Base-by-base conservation (phyloP, 2,113 vertebrate genomes). In the Indicator maculatus region DNA sequence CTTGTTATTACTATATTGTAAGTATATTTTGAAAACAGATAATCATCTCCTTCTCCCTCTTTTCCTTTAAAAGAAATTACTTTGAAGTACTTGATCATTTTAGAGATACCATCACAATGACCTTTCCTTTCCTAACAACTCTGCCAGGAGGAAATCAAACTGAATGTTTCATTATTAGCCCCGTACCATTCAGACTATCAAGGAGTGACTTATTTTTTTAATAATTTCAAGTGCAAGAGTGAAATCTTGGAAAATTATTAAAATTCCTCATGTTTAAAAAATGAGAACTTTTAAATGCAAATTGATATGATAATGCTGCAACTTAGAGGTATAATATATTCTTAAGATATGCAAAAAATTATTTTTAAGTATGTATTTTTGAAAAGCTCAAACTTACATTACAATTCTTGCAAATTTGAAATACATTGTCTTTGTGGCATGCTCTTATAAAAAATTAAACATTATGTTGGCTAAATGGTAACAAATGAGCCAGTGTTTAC, bases 401-500 rank as follows among this genome's bases (percentile, higher is more conserved):
- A 73, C 33, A 76, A 21, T 64, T 92, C 82, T 89, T 79, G 55
- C 73, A 79, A 27, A 61, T 52, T 60, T 88, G n/a, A 93, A 87
- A 83, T 53, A 39, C 14, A 13, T 89, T 78, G 47, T 81, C 67
- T 93, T 93, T 89, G 85, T 88, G 86, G 30, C 3, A 5, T 83
- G 36, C 23, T 83, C 20, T 89, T 91, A 56, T 87, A 24, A 61
- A 88, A 90, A 69, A 78, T 44, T 47, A 44, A 93, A 85, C 55
- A 71, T 79, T 91, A 56, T 80, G 66, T 87, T 86, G 83, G 71
- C 85, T 96, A 94, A 96, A 95, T 41, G 23, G 86, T 92, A 85
- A 95, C 81, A 91, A 97, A 97, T 74, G 75, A 91, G 73, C 38
- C 80, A 84, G 45, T 80, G 78, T 97, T 96, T 96, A 94, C 86